Conservation (phyloP, 53 echinoderm and acorn worm genomes). For the Echinometra lucunter region DNA sequence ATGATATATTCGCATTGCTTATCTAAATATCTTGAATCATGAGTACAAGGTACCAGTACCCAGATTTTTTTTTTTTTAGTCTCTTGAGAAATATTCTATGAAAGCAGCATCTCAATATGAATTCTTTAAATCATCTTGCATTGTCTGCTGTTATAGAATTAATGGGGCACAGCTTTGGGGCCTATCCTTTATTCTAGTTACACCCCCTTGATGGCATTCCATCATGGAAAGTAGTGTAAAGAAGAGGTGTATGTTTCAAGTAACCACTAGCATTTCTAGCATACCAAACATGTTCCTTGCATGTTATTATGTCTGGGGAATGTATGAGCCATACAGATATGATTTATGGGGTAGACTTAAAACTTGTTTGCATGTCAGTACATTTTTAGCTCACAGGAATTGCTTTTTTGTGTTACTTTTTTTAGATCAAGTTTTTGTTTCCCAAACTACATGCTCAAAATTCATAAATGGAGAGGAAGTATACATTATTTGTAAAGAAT, state of each 20-base stretch:
- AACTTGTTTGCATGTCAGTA: background rate
- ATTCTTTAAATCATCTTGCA: background rate
- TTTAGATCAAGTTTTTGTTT: too few species aligned
- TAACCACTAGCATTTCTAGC: conserved; percentile 28
- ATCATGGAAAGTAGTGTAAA: conserved; percentile 33
- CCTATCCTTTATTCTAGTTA: background rate
- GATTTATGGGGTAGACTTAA: background rate
- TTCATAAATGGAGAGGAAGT: background rate
- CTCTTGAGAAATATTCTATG: background rate
- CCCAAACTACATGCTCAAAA: background rate
- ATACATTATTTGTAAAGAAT: too few species aligned
- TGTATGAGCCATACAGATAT: background rate
- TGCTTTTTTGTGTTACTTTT: background rate
- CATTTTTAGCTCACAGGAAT: background rate
- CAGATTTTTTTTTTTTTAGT: background rate
- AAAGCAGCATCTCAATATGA: background rate
- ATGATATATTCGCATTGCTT: background rate
- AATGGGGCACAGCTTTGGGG: background rate
- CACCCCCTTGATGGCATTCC: background rate
- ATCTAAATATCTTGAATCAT: background rate
- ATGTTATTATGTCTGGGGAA: background rate
- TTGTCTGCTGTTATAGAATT: background rate
- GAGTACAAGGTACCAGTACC: background rate
- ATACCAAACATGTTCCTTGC: background rate
- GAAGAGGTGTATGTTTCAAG: conserved; percentile 21